Evolutionary conservation across 2,888 invertebrate species (phyloP).

Genomic region (Caenorhabditis macrosperma): DNA sequence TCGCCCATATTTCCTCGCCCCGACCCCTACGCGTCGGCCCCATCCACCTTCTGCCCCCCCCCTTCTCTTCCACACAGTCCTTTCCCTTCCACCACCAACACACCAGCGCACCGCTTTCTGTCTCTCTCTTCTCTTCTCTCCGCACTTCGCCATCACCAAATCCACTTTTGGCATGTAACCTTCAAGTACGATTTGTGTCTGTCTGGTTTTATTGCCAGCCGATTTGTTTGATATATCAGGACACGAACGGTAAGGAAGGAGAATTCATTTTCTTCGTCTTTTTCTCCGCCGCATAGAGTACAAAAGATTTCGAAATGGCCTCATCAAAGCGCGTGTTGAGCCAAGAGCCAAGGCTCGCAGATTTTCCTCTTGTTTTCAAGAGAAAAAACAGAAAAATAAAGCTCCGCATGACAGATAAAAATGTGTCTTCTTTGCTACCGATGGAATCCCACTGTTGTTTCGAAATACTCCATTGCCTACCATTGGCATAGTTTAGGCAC

Average conservation of each 20-base stretch:
- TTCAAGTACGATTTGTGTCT: slow-evolving; percentile 44
- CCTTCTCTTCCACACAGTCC: slow-evolving; percentile 20
- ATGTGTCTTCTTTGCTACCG: no score
- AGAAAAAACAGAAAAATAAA: no score
- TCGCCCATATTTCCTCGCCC: slow-evolving; percentile 44
- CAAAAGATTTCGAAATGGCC: background rate
- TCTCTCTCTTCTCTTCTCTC: background rate
- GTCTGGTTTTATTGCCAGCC: slow-evolving; percentile 35
- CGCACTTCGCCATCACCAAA: slow-evolving; percentile 14
- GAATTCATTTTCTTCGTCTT: background rate
- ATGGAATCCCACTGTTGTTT: no score
- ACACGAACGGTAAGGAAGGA: background rate
- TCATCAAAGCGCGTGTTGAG: background rate
- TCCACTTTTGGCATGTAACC: slow-evolving; percentile 50
- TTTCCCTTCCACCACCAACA: slow-evolving; percentile 10
- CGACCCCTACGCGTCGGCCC: slow-evolving; percentile 40
- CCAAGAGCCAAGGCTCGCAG: background rate
- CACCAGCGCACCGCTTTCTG: background rate
- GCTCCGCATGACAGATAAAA: no score
- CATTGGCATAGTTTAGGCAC: no score
- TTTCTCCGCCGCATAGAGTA: background rate
- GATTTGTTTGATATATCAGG: background rate
- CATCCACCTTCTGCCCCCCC: background rate
- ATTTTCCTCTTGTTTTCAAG: background rate
- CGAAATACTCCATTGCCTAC: no score